phyloP scores from a whole-genome alignment of 1,140 invertebrate genomes.

The Sminthurinus signatus region DNA sequence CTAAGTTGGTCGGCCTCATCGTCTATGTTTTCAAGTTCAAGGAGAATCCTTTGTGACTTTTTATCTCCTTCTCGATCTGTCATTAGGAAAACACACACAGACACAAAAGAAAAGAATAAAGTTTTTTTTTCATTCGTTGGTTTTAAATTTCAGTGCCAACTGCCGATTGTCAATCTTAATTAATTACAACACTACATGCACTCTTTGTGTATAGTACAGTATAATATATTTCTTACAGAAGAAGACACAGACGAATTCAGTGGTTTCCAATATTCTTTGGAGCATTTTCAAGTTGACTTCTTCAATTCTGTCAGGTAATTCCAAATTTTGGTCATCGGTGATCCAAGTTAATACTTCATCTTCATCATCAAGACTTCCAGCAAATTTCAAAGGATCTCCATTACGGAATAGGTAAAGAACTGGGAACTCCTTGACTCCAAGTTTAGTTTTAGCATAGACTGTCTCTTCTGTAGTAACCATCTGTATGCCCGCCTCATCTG shows the following conservation, averaged over 20 bases:
- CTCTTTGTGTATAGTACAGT: too few species aligned
- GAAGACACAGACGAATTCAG: conserved; percentile 82
- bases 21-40: conserved; percentile 84
- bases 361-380: conserved; percentile 76
- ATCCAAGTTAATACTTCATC: conserved; percentile 85
- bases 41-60: conserved; percentile 79
- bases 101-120: too few species aligned
- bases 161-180: too few species aligned
- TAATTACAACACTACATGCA: too few species aligned
- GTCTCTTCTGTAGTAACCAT: conserved; percentile 88
- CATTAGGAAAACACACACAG: too few species aligned
- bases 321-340: conserved; percentile 82
- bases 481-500: conserved; percentile 86
- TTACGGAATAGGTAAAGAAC: conserved; percentile 84
- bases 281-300: conserved; percentile 87
- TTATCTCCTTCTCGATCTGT: conserved; percentile 65
- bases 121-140: too few species aligned
- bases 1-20: conserved; percentile 80
- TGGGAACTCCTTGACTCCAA: conserved; percentile 76
- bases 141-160: too few species aligned
- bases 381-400: conserved; percentile 47
- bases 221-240: conserved; percentile 79
- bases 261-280: conserved; percentile 80
- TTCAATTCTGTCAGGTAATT: conserved; percentile 87
- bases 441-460: conserved; percentile 65